Base-by-base conservation (phyloP, 2,797 vertebrate genomes). In the Synanceia verrucosa region DNA sequence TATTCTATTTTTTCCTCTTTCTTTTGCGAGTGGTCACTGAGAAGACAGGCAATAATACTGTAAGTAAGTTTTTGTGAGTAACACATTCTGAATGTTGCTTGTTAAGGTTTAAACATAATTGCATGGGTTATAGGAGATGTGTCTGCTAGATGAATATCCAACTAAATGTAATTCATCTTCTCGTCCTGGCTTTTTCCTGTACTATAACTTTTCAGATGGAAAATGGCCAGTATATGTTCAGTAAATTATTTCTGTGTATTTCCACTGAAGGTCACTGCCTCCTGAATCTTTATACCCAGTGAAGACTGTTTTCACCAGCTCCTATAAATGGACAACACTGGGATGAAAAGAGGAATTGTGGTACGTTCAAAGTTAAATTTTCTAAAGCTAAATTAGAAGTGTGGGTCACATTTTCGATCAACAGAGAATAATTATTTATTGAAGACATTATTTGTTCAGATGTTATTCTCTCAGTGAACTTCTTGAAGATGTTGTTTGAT, bases 321-420 rank as follows among this genome's bases (percentile, higher is more conserved):
- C 11, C 50, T n/a, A n/a, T n/a, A 73, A 19, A 84, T 83, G 76
- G 82, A 87, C 28, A 68, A 69, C n/a, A 2, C 39, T 2, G 72
- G 44, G 18, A 62, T 75, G 59, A 88, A 90, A 85, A 79, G 57
- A 86, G 88, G 91, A 59, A 89, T 94, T 41, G 90, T 92, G 94
- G 93, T 95, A 82, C 2, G 86, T 67, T 18, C 10, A 64, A 23
- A 16, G 2, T 12, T 23, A 11, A 29, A 37, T 19, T 6, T 12
- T 51, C 39, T 0, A 41, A 1, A 5, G n/a, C n/a, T n/a, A n/a
- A 33, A 46, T 44, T 9, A 52, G 1, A 50, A 4, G 2, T 26
- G 0, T 53, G 28, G 5, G 9, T 52, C 36, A 21, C 21, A 39
- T 33, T 28, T 23, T 23, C 23, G n/a, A 8, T 29, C 5, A 46